A percentile compares a stretch with the other conserved stretches of the same genome.
Conservation (phyloP, 2,888 invertebrate genomes). For the Cheilosia grossa region DNA sequence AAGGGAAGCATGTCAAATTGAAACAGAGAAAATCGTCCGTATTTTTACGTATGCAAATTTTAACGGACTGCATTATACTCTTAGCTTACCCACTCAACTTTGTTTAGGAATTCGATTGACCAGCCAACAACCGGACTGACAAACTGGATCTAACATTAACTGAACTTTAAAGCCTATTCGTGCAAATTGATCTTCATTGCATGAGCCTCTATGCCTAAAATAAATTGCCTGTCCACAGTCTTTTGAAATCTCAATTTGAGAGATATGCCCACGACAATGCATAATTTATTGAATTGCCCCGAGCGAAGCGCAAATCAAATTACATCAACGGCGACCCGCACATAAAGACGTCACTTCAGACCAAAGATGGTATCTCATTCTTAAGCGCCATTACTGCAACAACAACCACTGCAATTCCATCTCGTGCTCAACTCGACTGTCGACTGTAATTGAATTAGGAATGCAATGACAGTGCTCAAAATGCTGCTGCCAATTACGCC, state of each 20-base stretch:
- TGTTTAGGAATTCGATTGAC: background rate
- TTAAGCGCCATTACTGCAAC: slow-evolving; percentile 62
- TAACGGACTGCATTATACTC: no score
- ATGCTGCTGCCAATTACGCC: slow-evolving; percentile 59
- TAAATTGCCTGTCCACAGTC: slow-evolving; percentile 6
- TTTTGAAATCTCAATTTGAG: slow-evolving; percentile 59
- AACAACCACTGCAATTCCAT: slow-evolving; percentile 30
- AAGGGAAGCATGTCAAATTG: no score
- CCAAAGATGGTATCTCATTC: slow-evolving; percentile 37
- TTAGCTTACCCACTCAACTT: background rate
- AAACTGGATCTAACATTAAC: background rate
- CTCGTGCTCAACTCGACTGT: slow-evolving; percentile 17
- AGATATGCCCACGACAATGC: slow-evolving; percentile 30
- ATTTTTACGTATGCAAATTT: no score
- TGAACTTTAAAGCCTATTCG: background rate
- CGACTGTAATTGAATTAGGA: slow-evolving; percentile 58
- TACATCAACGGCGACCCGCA: slow-evolving; percentile 21
- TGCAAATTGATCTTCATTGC: background rate
- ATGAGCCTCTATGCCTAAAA: slow-evolving; percentile 1
- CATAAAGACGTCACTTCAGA: slow-evolving; percentile 45
- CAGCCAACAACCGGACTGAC: background rate
- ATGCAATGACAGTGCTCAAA: slow-evolving; percentile 49
- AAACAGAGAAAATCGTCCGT: no score
- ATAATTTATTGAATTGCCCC: slow-evolving; percentile 59
- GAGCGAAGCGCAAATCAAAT: slow-evolving; percentile 45